These are phyloP conservation scores for Asteroscopus sphinx DNA, from an alignment of 2,888 invertebrate species.

Conservation along the genomic window DNA sequence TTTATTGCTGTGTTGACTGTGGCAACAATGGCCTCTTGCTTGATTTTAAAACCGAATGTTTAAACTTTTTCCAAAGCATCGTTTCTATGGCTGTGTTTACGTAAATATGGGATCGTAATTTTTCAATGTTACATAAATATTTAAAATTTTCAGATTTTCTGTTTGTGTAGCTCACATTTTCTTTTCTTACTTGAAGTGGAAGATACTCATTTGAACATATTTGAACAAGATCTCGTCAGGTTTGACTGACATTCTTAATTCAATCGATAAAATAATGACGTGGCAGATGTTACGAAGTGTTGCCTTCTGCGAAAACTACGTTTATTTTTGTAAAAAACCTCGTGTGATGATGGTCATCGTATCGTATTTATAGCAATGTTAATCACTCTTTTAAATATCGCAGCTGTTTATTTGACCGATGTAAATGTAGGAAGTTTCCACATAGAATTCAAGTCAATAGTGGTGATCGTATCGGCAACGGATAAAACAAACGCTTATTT, in stretches of 20 bases:
- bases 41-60: constrained; percentile 36
- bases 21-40: constrained; percentile 45
- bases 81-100: constrained; percentile 11
- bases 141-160: not conserved
- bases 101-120: constrained; percentile 9
- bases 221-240: not conserved
- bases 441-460: constrained; percentile 8
- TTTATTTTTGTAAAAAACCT: constrained; percentile 29
- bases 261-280: constrained; percentile 13
- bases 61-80: constrained; percentile 23
- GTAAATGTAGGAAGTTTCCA: constrained; percentile 42
- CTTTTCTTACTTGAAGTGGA: no score
- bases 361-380: constrained; percentile 34
- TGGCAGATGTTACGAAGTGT: constrained; percentile 1
- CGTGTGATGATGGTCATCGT: constrained; percentile 20
- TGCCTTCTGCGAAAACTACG: constrained; percentile 1
- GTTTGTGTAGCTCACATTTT: no score
- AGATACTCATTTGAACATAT: no score
- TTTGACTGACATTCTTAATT: constrained; percentile 2
- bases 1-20: constrained; percentile 53
- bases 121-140: constrained; percentile 19
- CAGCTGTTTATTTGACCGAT: constrained; percentile 33
- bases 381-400: constrained; percentile 31
- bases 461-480: not conserved
- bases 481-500: not conserved